A percentile compares a stretch with the other conserved stretches of the same genome.
phyloP scores from a whole-genome alignment of 1,140 invertebrate species.

The Neodiprion fabricii region DNA sequence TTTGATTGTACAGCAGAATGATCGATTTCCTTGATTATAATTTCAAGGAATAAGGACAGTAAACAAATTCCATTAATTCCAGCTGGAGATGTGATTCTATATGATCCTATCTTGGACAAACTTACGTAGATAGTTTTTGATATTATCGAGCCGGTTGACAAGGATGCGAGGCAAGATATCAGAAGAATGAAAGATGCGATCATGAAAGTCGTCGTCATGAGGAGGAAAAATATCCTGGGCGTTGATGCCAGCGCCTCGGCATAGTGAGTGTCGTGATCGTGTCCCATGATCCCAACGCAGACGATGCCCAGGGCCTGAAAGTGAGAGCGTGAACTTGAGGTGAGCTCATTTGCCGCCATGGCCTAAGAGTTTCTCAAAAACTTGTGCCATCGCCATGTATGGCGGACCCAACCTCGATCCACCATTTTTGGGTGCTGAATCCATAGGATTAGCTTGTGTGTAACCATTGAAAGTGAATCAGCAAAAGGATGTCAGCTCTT shows the following conservation, averaged over 20 bases:
- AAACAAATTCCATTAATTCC: neutral
- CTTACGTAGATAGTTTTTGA: constrained; percentile 87
- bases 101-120: constrained; percentile 39
- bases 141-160: constrained; percentile 79
- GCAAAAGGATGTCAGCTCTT: too few species aligned
- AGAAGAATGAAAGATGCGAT: constrained; percentile 78
- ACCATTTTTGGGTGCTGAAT: too few species aligned
- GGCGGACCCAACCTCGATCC: too few species aligned
- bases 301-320: constrained; percentile 75
- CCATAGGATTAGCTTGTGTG: too few species aligned
- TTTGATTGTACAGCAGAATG: neutral
- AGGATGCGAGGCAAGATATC: constrained; percentile 74
- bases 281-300: constrained; percentile 71
- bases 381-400: neutral
- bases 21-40: neutral
- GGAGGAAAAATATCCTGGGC: constrained; percentile 73
- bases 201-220: constrained; percentile 76
- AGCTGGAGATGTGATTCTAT: neutral
- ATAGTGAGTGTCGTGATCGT: constrained; percentile 62
- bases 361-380: neutral
- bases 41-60: constrained; percentile 9
- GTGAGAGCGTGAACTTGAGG: constrained; percentile 10
- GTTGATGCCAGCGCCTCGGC: constrained; percentile 23
- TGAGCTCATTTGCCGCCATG: neutral
- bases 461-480: too few species aligned